phyloP scores from a whole-genome alignment of 2,797 vertebrate species.

The Cossypha caffra region DNA sequence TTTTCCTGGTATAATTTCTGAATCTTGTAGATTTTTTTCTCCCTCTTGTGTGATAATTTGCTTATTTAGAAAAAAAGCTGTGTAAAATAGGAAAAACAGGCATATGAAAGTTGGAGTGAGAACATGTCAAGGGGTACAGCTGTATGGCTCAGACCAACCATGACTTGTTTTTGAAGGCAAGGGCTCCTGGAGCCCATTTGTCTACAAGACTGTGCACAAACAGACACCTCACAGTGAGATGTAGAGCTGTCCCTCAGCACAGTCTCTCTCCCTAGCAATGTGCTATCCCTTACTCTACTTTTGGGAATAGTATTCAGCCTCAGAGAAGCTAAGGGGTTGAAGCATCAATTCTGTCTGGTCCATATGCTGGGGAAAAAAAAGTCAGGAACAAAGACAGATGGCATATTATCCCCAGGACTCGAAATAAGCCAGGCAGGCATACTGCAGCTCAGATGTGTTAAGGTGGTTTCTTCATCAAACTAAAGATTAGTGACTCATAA shows the following conservation, averaged over 20 bases:
- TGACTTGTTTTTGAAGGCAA: not conserved
- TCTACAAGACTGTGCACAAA: not conserved
- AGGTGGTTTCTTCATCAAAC: not conserved
- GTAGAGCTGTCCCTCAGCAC: not conserved
- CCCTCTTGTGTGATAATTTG: not conserved
- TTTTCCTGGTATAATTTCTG: not conserved
- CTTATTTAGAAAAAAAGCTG: not conserved
- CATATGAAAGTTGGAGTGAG: not conserved
- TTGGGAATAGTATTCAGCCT: not conserved
- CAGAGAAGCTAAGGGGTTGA: not conserved
- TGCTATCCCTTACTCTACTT: not conserved
- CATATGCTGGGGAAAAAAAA: not conserved
- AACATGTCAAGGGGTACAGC: accelerated
- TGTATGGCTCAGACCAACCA: not conserved
- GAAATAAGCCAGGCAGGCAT: not conserved
- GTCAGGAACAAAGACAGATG: not conserved
- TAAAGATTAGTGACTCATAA: not conserved
- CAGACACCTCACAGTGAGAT: accelerated
- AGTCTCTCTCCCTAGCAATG: too few species aligned
- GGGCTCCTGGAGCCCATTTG: not conserved
- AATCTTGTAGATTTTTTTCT: not conserved
- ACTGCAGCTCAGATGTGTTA: not conserved
- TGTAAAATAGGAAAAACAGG: not conserved
- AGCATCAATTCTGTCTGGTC: not conserved
- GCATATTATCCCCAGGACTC: not conserved